Evolutionary conservation across 2,888 invertebrate genomes (phyloP), one percentile per base, ranked within the genome.

Genomic region (Acleris laterana): DNA sequence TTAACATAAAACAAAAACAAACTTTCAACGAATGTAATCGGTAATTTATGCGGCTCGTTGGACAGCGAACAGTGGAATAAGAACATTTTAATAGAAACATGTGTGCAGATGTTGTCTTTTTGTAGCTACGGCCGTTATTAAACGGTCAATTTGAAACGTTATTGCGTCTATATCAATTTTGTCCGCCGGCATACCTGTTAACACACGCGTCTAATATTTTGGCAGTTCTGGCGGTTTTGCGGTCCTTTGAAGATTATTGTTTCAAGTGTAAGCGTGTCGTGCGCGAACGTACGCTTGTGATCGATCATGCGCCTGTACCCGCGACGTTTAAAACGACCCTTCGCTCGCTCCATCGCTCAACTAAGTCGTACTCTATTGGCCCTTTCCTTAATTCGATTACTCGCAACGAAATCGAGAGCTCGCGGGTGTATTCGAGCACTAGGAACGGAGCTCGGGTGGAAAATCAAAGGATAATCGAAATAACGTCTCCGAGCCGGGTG

Each of bases 41-140:
- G 82, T 87, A 81, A 88, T 87, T 88, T 88, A 87, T 87, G 81
- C 79, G 80, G 78, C 79, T 83, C 76, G 81, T 75, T 77, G 79
- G 72, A 72, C 76, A 73, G 71, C 70, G 70, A 74, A 66, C 66
- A 46, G 71, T 74, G 75, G 80, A 85, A 88, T 80, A 85, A 86
- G 82, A 83, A 79, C 65, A 69, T 61, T 70, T 64, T 63, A 69
- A 67, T 68, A 65, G 60, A 59, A 59, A 70, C 69, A 68, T 67
- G 62, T 62, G 60, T 69, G 70, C 56, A 62, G 67, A 52, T 56
- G 63, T 38, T 53, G 62, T 51, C 17, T 13, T 59, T 19, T 64
- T 50, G 32, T 32, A 11, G 13, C 32, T 32, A 11, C 11, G 16
- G 44, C 28, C 16, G 22, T 5, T 22, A 2, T 3, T 16, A 13